Evolutionary conservation across 2,113 vertebrate species (phyloP).

Genomic region (Charina bottae): DNA sequence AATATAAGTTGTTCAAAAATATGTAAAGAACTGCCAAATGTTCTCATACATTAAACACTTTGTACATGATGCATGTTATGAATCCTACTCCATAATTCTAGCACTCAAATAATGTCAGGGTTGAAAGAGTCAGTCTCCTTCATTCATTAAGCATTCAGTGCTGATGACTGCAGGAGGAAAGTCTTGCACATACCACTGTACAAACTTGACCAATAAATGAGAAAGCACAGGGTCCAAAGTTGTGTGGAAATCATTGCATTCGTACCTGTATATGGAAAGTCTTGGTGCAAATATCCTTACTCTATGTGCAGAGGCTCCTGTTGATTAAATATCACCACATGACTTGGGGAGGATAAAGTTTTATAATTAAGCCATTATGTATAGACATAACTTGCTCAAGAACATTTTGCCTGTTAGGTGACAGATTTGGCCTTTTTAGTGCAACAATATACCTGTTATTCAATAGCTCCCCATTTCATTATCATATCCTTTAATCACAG

Average conservation of each 20-base stretch:
- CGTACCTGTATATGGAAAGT: not conserved
- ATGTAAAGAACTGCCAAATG: conserved; percentile 56
- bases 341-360: not conserved
- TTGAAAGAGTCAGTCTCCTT: not conserved
- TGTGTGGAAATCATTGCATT: not conserved
- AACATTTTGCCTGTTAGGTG: not conserved
- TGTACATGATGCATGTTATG: not conserved
- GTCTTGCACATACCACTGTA: not conserved
- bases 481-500: not conserved
- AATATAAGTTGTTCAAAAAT: conserved; percentile 62
- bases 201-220: not conserved
- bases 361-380: not conserved
- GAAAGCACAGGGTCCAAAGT: not conserved
- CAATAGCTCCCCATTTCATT: not conserved
- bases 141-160: not conserved
- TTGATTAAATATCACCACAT: not conserved
- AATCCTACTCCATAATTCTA: conserved; percentile 19
- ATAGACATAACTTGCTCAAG: not conserved
- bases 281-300: not conserved
- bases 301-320: not conserved
- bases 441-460: not conserved
- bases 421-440: not conserved
- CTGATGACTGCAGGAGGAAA: not conserved
- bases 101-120: not conserved
- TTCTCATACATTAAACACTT: conserved; percentile 63